Evolutionary conservation across 2,888 invertebrate genomes (phyloP).

Genomic region (Drosophila testacea): DNA sequence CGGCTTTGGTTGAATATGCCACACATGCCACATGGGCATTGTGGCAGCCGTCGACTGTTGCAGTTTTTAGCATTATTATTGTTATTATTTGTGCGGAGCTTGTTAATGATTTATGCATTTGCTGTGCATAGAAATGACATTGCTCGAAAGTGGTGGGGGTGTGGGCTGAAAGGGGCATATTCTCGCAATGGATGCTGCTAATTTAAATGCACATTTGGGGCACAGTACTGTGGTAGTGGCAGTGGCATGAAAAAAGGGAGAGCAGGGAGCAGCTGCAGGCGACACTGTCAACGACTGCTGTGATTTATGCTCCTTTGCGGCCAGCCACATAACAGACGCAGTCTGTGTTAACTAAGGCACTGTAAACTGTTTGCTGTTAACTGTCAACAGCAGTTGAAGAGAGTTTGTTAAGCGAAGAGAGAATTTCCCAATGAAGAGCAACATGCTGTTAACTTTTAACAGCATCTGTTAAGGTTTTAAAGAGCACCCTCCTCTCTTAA

Average conservation of each 20-base stretch:
- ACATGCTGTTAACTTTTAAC: conserved; percentile 2
- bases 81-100: conserved; percentile 72
- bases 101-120: conserved; percentile 77
- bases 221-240: conserved; percentile 29
- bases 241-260: conserved; percentile 1
- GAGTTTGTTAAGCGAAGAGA: conserved; percentile 33
- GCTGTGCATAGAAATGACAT: conserved; percentile 73
- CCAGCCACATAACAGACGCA: conserved; percentile 29
- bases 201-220: conserved; percentile 79
- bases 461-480: conserved; percentile 39
- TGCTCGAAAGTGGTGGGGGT: conserved; percentile 20
- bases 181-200: conserved; percentile 45
- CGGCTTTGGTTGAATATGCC: conserved; percentile 17
- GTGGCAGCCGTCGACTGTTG: conserved; percentile 66
- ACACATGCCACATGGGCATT: conserved; percentile 65
- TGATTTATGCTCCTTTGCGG: conserved; percentile 62
- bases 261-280: not conserved
- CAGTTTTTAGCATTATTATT: conserved; percentile 77
- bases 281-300: conserved; percentile 54
- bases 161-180: not conserved
- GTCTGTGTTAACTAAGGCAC: conserved; percentile 1
- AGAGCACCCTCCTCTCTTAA: conserved; percentile 33
- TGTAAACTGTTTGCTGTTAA: not conserved
- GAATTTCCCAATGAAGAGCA: conserved; percentile 50
- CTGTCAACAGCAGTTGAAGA: conserved; percentile 20